These are phyloP conservation scores for Lasioglossum morio DNA, from an alignment of 2,888 invertebrate genomes.

Conservation along the genomic window DNA sequence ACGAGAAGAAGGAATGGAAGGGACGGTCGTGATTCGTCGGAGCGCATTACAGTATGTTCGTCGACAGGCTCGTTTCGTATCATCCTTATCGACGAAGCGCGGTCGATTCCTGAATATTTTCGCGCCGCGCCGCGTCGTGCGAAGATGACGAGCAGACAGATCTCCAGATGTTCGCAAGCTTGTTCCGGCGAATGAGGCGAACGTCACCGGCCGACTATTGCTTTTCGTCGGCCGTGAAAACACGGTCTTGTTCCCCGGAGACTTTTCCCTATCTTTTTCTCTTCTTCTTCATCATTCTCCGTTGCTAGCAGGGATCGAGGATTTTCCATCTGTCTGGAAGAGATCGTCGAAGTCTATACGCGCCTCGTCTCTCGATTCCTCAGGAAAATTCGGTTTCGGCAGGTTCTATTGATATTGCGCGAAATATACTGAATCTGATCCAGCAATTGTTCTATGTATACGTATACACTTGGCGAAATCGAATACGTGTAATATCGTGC, in stretches of 20 bases:
- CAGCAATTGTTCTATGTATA: not conserved
- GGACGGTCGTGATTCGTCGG: not conserved
- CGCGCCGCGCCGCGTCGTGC: slow-evolving; percentile 20
- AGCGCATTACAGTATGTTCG: not conserved
- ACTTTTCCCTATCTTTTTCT: not conserved
- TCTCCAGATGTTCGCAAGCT: slow-evolving; percentile 30
- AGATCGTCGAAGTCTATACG: not conserved
- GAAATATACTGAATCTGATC: not conserved
- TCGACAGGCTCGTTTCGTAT: not conserved
- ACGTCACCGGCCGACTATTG: slow-evolving; percentile 21
- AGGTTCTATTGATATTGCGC: slow-evolving; percentile 8
- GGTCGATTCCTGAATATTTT: slow-evolving; percentile 16
- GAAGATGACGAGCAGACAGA: slow-evolving; percentile 27
- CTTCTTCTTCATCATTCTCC: not conserved
- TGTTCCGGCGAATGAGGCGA: slow-evolving; percentile 25
- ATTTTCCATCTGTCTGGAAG: slow-evolving; percentile 11
- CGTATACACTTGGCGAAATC: not conserved
- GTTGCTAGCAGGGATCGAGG: not conserved
- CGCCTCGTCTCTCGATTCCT: not conserved
- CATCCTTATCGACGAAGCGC: not conserved
- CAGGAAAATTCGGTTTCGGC: slow-evolving; percentile 1
- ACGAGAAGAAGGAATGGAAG: not conserved
- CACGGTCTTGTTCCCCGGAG: slow-evolving; percentile 8
- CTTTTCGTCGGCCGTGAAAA: slow-evolving; percentile 27
- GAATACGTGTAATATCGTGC: not conserved